Conservation (phyloP, 2,113 vertebrate genomes). For the Garra rufa region DNA sequence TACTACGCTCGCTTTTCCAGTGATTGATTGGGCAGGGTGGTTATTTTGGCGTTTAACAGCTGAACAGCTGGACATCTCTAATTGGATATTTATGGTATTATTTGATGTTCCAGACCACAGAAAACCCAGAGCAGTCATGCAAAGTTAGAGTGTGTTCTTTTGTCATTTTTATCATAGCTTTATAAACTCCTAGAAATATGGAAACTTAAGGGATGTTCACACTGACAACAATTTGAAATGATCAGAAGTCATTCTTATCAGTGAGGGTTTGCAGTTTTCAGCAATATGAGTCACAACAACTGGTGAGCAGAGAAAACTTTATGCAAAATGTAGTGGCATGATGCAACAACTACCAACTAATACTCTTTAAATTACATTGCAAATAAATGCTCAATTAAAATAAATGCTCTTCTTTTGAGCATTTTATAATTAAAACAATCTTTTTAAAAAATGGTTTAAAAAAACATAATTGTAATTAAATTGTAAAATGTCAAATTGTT, state of each 20-base stretch:
- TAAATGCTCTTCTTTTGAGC: no score
- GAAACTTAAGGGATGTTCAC: background rate
- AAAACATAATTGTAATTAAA: no score
- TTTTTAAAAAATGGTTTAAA: no score
- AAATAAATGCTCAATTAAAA: no score
- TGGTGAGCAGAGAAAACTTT: background rate
- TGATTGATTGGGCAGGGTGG: constrained; percentile 40
- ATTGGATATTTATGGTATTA: constrained; percentile 40
- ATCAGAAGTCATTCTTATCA: background rate
- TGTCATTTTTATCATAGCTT: background rate
- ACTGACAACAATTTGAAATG: background rate
- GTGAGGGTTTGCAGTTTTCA: background rate
- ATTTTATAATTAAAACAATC: no score
- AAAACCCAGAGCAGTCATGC: constrained; percentile 28
- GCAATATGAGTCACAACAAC: background rate
- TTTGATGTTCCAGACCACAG: constrained; percentile 23
- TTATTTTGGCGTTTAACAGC: constrained; percentile 34
- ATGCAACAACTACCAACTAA: background rate
- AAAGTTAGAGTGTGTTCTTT: background rate
- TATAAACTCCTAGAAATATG: background rate
- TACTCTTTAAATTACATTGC: no score
- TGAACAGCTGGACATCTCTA: constrained; percentile 44
- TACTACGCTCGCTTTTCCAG: background rate
- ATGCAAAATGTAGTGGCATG: background rate
- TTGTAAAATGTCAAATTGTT: no score